Percentiles rank a stretch among this genome's conserved stretches.
Conservation (phyloP, 1,140 invertebrate species). For the Vanessa tameamea region DNA sequence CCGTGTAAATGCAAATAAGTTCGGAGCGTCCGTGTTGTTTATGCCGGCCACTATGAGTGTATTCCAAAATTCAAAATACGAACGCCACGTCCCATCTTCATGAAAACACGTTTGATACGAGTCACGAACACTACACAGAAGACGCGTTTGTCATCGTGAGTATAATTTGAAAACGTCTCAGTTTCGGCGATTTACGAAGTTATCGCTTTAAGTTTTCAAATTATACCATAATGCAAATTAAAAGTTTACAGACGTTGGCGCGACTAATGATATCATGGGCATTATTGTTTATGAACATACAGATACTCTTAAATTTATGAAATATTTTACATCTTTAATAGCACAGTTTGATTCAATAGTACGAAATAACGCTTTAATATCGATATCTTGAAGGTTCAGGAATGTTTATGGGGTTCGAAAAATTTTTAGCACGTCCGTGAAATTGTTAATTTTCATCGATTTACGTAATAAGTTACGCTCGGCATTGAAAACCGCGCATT, state of each 20-base stretch:
- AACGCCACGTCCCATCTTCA: slow-evolving; percentile 7
- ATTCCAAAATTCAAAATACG: slow-evolving; percentile 53
- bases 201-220: slow-evolving; percentile 7
- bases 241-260: slow-evolving; percentile 25
- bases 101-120: neutral
- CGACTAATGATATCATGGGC: neutral
- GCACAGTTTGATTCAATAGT: slow-evolving; percentile 21
- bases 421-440: slow-evolving; percentile 35
- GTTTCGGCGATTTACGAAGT: slow-evolving; percentile 7
- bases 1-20: slow-evolving; percentile 80
- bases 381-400: slow-evolving; percentile 28
- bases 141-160: neutral
- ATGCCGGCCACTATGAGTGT: slow-evolving; percentile 57
- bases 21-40: slow-evolving; percentile 68
- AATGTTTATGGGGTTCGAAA: slow-evolving; percentile 31
- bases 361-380: slow-evolving; percentile 17
- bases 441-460: slow-evolving; percentile 40
- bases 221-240: slow-evolving; percentile 22
- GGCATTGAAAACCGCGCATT: slow-evolving; percentile 29
- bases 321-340: slow-evolving; percentile 10
- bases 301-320: slow-evolving; percentile 1
- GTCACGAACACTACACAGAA: neutral
- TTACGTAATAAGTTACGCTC: slow-evolving; percentile 36
- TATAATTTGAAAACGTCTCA: slow-evolving; percentile 8
- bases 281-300: neutral